phyloP scores from a whole-genome alignment of 1,140 invertebrate species.

The Maniola jurtina region DNA sequence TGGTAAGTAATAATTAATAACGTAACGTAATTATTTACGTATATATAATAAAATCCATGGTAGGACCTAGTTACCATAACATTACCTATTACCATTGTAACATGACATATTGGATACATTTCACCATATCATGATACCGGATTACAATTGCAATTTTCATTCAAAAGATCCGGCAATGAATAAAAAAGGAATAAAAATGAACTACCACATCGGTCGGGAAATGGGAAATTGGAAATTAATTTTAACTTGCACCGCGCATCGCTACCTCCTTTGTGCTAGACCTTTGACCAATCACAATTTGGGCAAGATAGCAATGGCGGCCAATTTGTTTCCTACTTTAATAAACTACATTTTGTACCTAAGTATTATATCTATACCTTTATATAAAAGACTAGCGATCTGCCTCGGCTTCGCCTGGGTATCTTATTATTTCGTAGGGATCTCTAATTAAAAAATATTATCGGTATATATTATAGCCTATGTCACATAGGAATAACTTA shows the following conservation, averaged over 20 bases:
- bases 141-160: constrained; percentile 17
- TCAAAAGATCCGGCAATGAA: constrained; percentile 5
- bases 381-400: too few species aligned
- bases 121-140: neutral
- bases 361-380: too few species aligned
- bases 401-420: too few species aligned
- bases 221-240: constrained; percentile 64
- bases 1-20: too few species aligned
- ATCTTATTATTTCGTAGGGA: too few species aligned
- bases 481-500: too few species aligned
- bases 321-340: constrained; percentile 2
- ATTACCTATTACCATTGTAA: too few species aligned
- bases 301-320: constrained; percentile 15
- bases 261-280: constrained; percentile 25
- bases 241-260: constrained; percentile 52
- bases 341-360: constrained; percentile 13
- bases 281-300: constrained; percentile 31
- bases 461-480: too few species aligned
- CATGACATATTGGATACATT: neutral
- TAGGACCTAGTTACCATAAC: too few species aligned
- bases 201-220: constrained; percentile 39
- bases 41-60: too few species aligned
- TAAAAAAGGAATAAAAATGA: constrained; percentile 28
- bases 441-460: too few species aligned
- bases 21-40: too few species aligned